phyloP scores from a whole-genome alignment of 1,140 invertebrate species.

The Tetramorium parvispinum region DNA sequence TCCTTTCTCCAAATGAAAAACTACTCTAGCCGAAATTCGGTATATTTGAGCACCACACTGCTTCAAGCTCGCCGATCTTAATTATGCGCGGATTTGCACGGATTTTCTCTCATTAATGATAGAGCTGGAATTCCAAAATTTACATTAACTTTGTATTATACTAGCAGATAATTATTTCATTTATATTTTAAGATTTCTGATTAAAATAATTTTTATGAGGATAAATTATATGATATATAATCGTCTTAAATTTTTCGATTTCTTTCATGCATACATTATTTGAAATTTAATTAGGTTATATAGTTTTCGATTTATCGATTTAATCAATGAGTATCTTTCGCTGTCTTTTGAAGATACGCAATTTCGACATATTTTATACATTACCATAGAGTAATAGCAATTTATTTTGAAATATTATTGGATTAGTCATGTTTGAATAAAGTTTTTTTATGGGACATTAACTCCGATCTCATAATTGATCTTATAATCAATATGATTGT shows the following conservation, averaged over 20 bases:
- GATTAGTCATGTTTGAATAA: neutral
- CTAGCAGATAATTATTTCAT: neutral
- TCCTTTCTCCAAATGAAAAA: conserved; percentile 36
- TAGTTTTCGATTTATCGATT: neutral
- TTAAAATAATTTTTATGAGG: neutral
- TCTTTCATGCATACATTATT: neutral
- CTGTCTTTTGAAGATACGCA: neutral
- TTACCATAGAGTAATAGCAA: neutral
- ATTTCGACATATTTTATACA: neutral
- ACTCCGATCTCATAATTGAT: conserved; percentile 1
- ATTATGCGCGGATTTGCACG: conserved; percentile 57
- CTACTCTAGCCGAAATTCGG: conserved; percentile 68
- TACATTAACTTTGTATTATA: neutral
- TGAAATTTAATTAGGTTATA: neutral
- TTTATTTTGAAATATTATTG: conserved; percentile 40
- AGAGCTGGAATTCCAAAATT: conserved; percentile 5
- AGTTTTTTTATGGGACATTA: conserved; percentile 8
- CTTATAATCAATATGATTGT: too few species aligned
- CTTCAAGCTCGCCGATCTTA: conserved; percentile 63
- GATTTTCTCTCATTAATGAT: conserved; percentile 24
- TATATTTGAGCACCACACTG: conserved; percentile 65
- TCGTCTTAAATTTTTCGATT: neutral
- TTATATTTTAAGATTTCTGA: neutral
- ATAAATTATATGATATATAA: neutral
- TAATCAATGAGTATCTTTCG: neutral